Conservation (phyloP, 2,797 vertebrate species). For the Botia almorhae region DNA sequence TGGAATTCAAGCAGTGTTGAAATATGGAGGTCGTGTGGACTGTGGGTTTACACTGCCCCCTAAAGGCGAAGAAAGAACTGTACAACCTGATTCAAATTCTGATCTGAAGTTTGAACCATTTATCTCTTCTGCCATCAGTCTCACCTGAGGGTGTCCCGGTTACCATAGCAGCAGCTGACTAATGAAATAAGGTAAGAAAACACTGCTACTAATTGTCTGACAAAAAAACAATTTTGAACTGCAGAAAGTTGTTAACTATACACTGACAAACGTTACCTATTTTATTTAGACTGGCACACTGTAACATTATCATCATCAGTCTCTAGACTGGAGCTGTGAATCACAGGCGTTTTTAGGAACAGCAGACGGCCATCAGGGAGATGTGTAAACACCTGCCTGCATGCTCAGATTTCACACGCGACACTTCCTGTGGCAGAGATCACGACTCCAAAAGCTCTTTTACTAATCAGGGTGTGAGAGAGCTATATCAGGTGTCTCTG, state of each 20-base stretch:
- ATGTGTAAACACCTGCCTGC: constrained; percentile 10
- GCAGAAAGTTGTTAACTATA: not conserved
- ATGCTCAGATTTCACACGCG: constrained; percentile 45
- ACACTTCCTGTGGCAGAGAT: constrained; percentile 39
- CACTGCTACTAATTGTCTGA: not conserved
- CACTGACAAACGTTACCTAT: not conserved
- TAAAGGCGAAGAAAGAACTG: constrained; percentile 15
- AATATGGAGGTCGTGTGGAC: not conserved
- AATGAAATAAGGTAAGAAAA: constrained; percentile 18
- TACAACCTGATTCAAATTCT: not conserved
- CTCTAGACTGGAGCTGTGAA: not conserved
- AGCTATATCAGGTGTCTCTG: constrained; percentile 22
- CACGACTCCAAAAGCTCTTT: constrained; percentile 34
- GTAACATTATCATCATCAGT: not conserved
- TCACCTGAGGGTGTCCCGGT: constrained; percentile 28
- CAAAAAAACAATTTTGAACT: not conserved
- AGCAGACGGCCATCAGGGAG: not conserved
- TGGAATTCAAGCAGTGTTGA: not conserved
- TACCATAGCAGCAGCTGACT: constrained; percentile 35
- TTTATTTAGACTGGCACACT: not conserved
- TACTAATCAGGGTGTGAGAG: constrained; percentile 44
- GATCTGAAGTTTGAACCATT: not conserved
- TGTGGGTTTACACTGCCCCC: constrained; percentile 6
- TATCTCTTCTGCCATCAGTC: constrained; percentile 25
- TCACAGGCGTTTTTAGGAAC: constrained; percentile 33